phyloP scores from a whole-genome alignment of 2,113 vertebrate genomes.

The Pseudorectes ferrugineus region DNA sequence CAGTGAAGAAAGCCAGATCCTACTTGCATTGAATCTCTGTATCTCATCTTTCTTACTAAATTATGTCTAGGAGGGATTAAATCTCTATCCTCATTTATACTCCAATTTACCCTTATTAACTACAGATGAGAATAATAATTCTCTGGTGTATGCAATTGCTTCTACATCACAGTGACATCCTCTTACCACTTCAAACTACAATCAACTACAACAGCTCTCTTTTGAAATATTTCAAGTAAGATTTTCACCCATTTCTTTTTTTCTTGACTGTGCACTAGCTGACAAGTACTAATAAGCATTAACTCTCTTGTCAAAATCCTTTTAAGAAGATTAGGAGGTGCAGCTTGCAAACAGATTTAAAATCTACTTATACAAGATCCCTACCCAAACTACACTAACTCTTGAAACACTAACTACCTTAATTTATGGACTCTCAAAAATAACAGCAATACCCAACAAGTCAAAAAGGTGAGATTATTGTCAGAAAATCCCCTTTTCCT shows the following conservation, averaged over 20 bases:
- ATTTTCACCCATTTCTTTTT: not conserved
- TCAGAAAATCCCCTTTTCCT: not conserved
- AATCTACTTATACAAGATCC: not conserved
- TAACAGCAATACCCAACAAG: not conserved
- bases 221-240: not conserved
- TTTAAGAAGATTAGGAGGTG: constrained; percentile 37
- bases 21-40: not conserved
- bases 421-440: not conserved
- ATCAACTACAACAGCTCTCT: not conserved
- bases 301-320: constrained; percentile 32
- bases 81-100: not conserved
- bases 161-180: not conserved
- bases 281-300: constrained; percentile 34
- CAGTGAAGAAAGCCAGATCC: not conserved
- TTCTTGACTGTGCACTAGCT: not conserved
- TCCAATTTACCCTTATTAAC: not conserved
- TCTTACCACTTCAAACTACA: not conserved
- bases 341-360: not conserved
- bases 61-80: constrained; percentile 7
- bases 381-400: not conserved
- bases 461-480: not conserved
- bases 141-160: not conserved
- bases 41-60: constrained; percentile 11
- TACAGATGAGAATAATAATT: not conserved
- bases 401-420: not conserved